A percentile compares a stretch with the other conserved stretches of the same genome.
Conservation (phyloP, 1,140 invertebrate genomes). For the Cydia strobilella region DNA sequence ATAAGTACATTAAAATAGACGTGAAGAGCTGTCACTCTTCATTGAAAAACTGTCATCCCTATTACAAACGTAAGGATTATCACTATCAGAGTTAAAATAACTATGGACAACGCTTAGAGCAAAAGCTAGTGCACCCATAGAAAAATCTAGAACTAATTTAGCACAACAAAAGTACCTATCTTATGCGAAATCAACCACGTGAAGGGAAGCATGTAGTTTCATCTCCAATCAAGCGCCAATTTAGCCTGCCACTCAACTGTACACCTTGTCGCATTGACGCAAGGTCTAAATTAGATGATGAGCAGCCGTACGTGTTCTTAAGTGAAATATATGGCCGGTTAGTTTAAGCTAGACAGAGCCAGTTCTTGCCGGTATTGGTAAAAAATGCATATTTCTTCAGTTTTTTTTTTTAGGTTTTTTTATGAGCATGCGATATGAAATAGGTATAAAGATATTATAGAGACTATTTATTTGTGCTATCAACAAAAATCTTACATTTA, state of each 20-base stretch:
- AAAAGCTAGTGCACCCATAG: neutral
- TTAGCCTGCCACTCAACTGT: constrained; percentile 39
- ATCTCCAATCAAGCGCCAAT: constrained; percentile 52
- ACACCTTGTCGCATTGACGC: constrained; percentile 18
- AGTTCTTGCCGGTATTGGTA: constrained; percentile 42
- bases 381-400: neutral
- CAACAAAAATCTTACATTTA: too few relatives aligned
- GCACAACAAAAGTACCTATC: constrained; percentile 20
- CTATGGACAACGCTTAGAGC: neutral
- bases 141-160: neutral
- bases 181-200: constrained; percentile 42
- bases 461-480: too few relatives aligned
- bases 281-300: constrained; percentile 14
- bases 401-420: neutral
- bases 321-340: constrained; percentile 55
- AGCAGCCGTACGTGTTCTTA: constrained; percentile 39
- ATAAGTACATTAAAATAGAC: too few relatives aligned
- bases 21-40: too few relatives aligned
- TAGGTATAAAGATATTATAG: too few relatives aligned
- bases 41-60: too few relatives aligned
- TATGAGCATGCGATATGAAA: too few relatives aligned
- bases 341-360: constrained; percentile 53
- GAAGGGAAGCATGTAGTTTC: constrained; percentile 58
- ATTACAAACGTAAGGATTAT: too few relatives aligned
- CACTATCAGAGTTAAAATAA: too few relatives aligned